Evolutionary conservation across 2,888 invertebrate species (phyloP), one percentile per base, ranked within the genome.

Genomic region (Gonocerus acuteangulatus): DNA sequence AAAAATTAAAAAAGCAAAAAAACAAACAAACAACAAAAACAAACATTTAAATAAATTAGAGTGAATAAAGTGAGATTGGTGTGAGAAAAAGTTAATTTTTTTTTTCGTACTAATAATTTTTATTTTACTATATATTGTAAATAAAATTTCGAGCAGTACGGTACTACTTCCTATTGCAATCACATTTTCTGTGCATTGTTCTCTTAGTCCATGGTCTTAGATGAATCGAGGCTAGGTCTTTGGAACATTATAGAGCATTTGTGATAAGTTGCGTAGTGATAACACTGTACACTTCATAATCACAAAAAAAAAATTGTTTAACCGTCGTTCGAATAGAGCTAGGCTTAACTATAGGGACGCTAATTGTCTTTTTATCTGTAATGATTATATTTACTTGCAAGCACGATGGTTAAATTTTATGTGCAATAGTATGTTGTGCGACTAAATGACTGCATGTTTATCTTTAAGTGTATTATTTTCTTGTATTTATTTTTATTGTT

Each of bases 151-250:
- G 57, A 57, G 47, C 57, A 57, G 57, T 57, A 34, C 57, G 57
- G 57, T 57, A 57, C 34, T 27, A 57, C 57, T 57, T 57, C 57
- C 57, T 57, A 54, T 54, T 54, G 54, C 22, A 54, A 54, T 54
- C 54, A 54, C 23, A 22, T 54, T 22, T 54, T 21, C 21, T 42
- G 42, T 34, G 36, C 22, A 15, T 54, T 21, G 54, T 39, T 54
- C 39, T 39, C 54, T 15, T 34, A 23, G 42, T 6, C 6, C 6
- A 51, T 16, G 34, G 32, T 19, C 27, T 27, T 4, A 11, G 1
- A 15, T 4, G 39, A 27, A 27, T 6, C 11, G 27, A 16, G 27
- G 9, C 15, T 21, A 6, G 23, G 16, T 2, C 2, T 23, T 23
- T n/a, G 39, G 54, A 34, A 39, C 22, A 2, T 15, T 9, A 16